These are phyloP conservation scores for Aepyceros melampus DNA, from an alignment of 2,113 vertebrate genomes.

Conservation along the genomic window DNA sequence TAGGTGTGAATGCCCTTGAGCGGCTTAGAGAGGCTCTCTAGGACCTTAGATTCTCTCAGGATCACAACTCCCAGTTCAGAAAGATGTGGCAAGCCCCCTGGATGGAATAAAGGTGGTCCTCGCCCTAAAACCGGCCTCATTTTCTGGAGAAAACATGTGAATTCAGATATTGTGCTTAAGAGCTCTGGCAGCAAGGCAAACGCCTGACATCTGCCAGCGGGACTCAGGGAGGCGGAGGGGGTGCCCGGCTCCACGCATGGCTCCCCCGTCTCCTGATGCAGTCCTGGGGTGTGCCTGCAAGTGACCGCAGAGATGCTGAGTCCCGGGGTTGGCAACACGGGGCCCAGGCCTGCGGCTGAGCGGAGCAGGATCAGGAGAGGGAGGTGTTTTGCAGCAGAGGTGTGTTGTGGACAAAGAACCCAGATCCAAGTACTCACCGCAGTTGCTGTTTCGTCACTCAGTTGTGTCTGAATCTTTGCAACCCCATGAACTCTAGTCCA, in stretches of 20 bases:
- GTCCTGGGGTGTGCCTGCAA: not conserved
- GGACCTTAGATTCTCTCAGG: accelerated
- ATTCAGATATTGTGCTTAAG: not conserved
- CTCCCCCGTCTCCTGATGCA: not conserved
- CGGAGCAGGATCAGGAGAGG: not conserved
- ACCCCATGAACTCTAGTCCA: not conserved
- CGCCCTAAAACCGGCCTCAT: accelerated
- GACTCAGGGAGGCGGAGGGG: not conserved
- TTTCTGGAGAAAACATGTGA: not conserved
- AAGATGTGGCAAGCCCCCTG: not conserved
- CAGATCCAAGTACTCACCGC: not conserved
- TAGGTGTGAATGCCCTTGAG: accelerated
- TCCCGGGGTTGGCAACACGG: not conserved
- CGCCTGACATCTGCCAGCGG: accelerated
- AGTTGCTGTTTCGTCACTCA: not conserved
- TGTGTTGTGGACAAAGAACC: not conserved
- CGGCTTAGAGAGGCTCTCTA: accelerated
- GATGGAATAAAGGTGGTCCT: not conserved
- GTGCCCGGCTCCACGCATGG: not conserved
- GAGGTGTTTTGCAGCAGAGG: not conserved
- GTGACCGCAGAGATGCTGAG: not conserved
- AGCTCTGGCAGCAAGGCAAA: not conserved
- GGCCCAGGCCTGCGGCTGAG: not conserved
- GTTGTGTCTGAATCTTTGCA: not conserved
- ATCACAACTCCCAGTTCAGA: not conserved